Conservation (phyloP, 2,113 vertebrate genomes). For the Varanus salvator region DNA sequence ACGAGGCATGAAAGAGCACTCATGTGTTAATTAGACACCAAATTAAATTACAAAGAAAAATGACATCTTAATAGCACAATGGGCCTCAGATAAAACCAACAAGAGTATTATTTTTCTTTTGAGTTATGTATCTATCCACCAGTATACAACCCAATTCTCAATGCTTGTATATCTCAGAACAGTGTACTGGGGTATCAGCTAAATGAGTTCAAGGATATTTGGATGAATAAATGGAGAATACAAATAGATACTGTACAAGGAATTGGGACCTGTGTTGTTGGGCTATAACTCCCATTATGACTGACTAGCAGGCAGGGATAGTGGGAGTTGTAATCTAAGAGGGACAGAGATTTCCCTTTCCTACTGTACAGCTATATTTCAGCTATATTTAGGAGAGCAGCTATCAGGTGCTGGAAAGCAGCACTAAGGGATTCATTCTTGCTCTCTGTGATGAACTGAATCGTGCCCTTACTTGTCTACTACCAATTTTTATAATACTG, state of each 20-base stretch:
- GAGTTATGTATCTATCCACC: not conserved
- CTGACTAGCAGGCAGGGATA: no score
- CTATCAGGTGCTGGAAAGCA: no score
- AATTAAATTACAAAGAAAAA: slow-evolving; percentile 55
- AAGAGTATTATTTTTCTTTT: not conserved
- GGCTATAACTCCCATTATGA: no score
- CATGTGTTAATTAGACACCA: slow-evolving; percentile 49
- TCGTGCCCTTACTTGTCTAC: not conserved
- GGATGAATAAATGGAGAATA: not conserved
- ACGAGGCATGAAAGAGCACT: slow-evolving; percentile 29
- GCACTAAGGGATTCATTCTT: not conserved
- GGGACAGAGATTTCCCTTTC: no score
- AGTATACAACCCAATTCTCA: not conserved
- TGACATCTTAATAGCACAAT: slow-evolving; percentile 29
- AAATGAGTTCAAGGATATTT: not conserved
- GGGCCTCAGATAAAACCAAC: not conserved
- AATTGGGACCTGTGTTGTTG: no score
- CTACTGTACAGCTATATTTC: no score
- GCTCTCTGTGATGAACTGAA: not conserved
- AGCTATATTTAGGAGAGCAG: no score
- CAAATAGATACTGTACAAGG: not conserved
- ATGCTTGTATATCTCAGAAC: not conserved
- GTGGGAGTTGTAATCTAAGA: no score
- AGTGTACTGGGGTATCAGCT: not conserved
- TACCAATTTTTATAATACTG: not conserved